These are phyloP conservation scores for Noctua pronuba DNA, from an alignment of 2,888 invertebrate genomes.

Conservation along the genomic window DNA sequence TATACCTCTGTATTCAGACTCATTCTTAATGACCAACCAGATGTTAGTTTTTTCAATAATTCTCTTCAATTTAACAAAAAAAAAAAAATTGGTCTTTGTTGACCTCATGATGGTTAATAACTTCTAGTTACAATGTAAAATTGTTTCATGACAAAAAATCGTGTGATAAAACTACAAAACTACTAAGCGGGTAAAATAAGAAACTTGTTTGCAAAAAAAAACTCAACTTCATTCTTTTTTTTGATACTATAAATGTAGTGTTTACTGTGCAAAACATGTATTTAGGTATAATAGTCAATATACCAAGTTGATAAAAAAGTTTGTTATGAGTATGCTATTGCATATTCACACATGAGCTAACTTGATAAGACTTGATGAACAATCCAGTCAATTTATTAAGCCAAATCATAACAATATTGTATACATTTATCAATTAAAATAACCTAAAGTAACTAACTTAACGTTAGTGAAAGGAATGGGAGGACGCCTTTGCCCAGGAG, in stretches of 20 bases:
- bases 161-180: too few relatives aligned
- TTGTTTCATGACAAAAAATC: too few relatives aligned
- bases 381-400: background rate
- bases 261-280: slow-evolving; percentile 2
- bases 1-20: background rate
- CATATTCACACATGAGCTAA: background rate
- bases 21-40: background rate
- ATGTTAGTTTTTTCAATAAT: background rate
- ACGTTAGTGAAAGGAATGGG: too few relatives aligned
- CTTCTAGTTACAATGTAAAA: too few relatives aligned
- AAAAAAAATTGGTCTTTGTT: too few relatives aligned
- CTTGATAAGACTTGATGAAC: background rate
- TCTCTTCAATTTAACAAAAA: too few relatives aligned
- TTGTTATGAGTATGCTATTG: background rate
- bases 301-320: slow-evolving; percentile 7
- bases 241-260: background rate
- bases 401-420: background rate
- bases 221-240: background rate
- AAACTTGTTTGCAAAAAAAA: too few relatives aligned
- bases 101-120: too few relatives aligned
- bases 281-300: background rate
- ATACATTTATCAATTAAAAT: too few relatives aligned
- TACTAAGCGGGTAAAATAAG: too few relatives aligned
- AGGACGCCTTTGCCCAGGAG: too few relatives aligned
- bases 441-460: too few relatives aligned